Evolutionary conservation across 2,797 vertebrate genomes (phyloP).

Genomic region (Gymnoscopelus microlampas): DNA sequence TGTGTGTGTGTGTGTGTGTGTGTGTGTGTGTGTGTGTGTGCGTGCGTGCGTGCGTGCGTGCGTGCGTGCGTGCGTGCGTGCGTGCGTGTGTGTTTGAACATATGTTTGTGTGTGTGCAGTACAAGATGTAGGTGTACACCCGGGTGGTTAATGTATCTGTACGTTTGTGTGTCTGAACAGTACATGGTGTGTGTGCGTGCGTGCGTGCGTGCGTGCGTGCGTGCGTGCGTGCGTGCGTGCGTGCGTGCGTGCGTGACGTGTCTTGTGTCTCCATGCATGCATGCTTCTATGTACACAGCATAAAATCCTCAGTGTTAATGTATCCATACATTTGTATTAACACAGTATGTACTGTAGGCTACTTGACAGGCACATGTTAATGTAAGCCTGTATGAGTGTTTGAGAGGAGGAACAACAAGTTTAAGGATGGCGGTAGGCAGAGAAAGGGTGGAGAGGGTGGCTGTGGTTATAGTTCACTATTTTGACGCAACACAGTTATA

Average conservation of each 20-base stretch:
- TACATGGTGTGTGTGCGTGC: background rate
- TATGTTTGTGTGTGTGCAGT: background rate
- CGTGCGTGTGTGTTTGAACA: background rate
- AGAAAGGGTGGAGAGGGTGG: conserved; percentile 25
- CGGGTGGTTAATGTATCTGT: conserved; percentile 44
- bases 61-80: conserved; percentile 4
- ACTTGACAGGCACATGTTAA: no score
- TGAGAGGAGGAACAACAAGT: conserved; percentile 49
- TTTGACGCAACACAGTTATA: background rate
- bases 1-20: conserved; percentile 7
- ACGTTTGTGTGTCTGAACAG: conserved; percentile 5
- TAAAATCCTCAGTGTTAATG: no score
- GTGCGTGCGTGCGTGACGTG: background rate
- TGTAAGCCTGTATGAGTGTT: background rate
- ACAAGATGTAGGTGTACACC: no score
- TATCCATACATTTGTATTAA: no score
- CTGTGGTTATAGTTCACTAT: background rate
- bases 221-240: background rate
- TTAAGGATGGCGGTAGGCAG: conserved; percentile 55
- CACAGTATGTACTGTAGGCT: no score
- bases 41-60: conserved; percentile 7
- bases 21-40: conserved; percentile 13
- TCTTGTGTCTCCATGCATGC: conserved; percentile 29
- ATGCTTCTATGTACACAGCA: conserved; percentile 1
- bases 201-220: background rate